Percentiles rank a stretch among this genome's conserved stretches.
These are phyloP conservation scores for Coleophora flavipennella DNA, from an alignment of 2,888 invertebrate species.

Conservation along the genomic window DNA sequence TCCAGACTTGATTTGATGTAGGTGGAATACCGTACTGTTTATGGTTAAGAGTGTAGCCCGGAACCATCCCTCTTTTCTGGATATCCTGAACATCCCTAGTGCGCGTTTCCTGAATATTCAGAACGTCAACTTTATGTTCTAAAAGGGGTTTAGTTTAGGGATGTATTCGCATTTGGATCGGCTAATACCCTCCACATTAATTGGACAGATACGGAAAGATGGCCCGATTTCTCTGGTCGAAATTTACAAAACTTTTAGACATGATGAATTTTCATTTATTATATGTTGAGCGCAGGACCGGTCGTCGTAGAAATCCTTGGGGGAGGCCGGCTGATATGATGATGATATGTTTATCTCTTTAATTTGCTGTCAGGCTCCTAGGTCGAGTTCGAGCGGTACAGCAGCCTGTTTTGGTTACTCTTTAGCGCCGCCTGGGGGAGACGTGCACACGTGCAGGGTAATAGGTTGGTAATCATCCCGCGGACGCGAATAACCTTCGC, in stretches of 20 bases:
- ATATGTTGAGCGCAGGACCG: no score
- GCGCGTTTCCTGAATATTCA: no score
- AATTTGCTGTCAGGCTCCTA: neutral
- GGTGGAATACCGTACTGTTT: neutral
- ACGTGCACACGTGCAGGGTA: conserved; percentile 7
- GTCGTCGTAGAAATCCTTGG: no score
- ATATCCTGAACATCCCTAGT: neutral
- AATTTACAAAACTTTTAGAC: neutral
- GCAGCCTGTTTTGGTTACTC: no score
- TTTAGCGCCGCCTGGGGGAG: conserved; percentile 8
- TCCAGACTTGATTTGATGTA: neutral
- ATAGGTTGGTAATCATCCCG: neutral
- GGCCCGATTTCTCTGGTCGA: neutral
- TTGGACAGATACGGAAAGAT: neutral
- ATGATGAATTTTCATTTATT: neutral
- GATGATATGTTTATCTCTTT: neutral
- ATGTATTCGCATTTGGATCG: neutral
- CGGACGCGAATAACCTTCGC: neutral
- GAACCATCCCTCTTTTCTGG: neutral
- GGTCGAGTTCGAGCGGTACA: neutral
- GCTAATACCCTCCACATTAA: no score
- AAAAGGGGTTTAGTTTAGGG: neutral
- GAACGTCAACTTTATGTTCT: neutral
- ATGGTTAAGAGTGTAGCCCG: neutral
- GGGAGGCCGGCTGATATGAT: no score